Base-by-base conservation (phyloP, 30 jellyfish, hydroid and myxozoan species). In the Sanderia malayensis region DNA sequence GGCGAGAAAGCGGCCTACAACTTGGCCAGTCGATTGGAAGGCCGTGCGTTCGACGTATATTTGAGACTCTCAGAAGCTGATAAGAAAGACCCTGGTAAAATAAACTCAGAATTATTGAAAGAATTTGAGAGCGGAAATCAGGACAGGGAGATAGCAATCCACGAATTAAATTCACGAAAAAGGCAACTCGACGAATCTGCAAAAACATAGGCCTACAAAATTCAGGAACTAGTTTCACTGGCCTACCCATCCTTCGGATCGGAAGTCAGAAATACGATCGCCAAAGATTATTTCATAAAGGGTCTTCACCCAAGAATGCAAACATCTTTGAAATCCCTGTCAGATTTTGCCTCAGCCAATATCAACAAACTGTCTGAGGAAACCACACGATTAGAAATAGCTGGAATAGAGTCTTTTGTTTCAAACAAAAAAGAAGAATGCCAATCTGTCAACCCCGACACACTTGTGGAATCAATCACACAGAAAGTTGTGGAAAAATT, bases 1-100 rank as follows among this genome's bases (percentile, higher is more conserved):
- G n/a, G n/a, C n/a, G n/a, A n/a, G 52, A 37, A 37, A 4, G 52
- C 52, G 52, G 52, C 52, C 52, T 37, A 37, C 52, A 37, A 37
- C 52, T 37, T 37, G 52, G 52, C 52, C 13, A 37, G 52, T 37
- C 52, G 52, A 37, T 13, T 37, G 52, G 52, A 37, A 37, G 52
- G 52, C 52, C 52, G 52, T 37, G 52, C 52, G 52, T 37, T 37
- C 52, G 52, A 37, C 52, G 52, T 37, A 37, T 37, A 37, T 37
- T 37, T 37, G 52, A 37, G 52, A 37, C 52, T 37, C 52, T 37
- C 52, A 37, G 52, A 37, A 37, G 13, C 52, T 37, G 52, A 37
- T 37, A 37, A 37, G 52, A 37, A 37, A 37, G 52, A 37, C 52
- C 52, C 52, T 37, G 13, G 52, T 37, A 37, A 37, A 37, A 37